These are phyloP conservation scores for Drosophila navojoa DNA, from an alignment of 1,140 invertebrate genomes.

Conservation along the genomic window DNA sequence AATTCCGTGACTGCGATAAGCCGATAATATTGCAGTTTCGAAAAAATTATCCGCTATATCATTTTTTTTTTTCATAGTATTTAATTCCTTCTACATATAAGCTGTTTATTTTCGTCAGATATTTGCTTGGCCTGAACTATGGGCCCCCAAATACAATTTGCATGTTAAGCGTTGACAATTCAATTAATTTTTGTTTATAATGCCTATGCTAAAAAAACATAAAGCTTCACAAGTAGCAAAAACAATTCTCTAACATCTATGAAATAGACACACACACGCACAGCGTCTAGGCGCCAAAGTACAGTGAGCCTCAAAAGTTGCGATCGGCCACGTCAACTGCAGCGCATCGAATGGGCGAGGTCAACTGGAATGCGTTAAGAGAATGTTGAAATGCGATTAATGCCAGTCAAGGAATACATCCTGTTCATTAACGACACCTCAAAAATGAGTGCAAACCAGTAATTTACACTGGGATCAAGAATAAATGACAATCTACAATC, in stretches of 20 bases:
- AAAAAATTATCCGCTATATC: not conserved
- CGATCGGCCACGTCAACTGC: not conserved
- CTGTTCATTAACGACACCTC: slow-evolving; percentile 5
- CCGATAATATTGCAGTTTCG: slow-evolving; percentile 1
- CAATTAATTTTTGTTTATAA: slow-evolving; percentile 65
- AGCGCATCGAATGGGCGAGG: slow-evolving; percentile 11
- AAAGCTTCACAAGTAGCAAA: slow-evolving; percentile 5
- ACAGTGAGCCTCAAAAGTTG: slow-evolving; percentile 28
- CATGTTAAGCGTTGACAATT: slow-evolving; percentile 64
- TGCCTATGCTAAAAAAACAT: slow-evolving; percentile 24
- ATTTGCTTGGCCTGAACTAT: slow-evolving; percentile 26
- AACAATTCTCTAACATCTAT: slow-evolving; percentile 18
- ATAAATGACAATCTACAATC: no score
- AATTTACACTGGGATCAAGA: not conserved
- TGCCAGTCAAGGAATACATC: slow-evolving; percentile 10
- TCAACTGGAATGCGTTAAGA: slow-evolving; percentile 9
- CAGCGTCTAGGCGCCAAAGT: slow-evolving; percentile 13
- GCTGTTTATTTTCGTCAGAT: not conserved
- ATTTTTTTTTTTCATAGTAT: not conserved
- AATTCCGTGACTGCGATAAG: slow-evolving; percentile 2
- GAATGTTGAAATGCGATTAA: slow-evolving; percentile 29
- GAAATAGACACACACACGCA: slow-evolving; percentile 4
- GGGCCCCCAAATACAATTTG: slow-evolving; percentile 30
- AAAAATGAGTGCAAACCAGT: slow-evolving; percentile 1
- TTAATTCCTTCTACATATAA: slow-evolving; percentile 3